Percentiles rank a stretch among this genome's conserved stretches.
Conservation (phyloP, 2,797 vertebrate genomes). For the Sitta carolinensis region DNA sequence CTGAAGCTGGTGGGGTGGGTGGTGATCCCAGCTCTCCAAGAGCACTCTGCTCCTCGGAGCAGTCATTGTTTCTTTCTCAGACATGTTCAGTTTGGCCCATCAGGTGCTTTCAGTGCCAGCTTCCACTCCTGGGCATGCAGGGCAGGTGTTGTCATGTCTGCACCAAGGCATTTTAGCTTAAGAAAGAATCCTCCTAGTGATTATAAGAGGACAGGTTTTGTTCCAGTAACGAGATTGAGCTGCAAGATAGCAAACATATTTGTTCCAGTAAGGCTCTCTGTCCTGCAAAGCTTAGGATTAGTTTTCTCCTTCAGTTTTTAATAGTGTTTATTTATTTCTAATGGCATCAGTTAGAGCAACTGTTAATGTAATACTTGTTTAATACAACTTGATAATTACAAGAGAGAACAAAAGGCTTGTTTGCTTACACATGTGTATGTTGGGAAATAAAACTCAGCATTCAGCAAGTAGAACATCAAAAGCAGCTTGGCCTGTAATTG, state of each 20-base stretch:
- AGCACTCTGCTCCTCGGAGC: neutral
- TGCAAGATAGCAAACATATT: neutral
- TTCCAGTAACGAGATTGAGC: neutral
- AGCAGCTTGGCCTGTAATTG: constrained; percentile 38
- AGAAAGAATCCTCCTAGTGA: neutral
- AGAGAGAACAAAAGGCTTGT: constrained; percentile 38
- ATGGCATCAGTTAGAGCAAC: neutral
- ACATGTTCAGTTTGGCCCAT: neutral
- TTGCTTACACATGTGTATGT: constrained; percentile 6
- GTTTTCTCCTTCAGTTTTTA: neutral
- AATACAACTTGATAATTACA: constrained; percentile 7
- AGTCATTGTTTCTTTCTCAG: neutral
- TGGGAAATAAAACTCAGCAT: constrained; percentile 30
- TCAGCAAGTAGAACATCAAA: constrained; percentile 44
- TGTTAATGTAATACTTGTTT: neutral
- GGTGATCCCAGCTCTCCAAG: neutral
- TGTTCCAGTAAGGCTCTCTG: neutral
- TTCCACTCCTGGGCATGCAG: neutral
- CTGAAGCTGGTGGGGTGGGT: neutral
- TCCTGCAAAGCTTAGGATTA: neutral
- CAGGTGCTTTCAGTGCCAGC: accelerated
- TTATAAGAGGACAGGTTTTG: neutral
- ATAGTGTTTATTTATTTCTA: constrained; percentile 2
- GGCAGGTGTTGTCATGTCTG: neutral
- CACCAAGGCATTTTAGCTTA: neutral